Evolutionary conservation across 2,888 invertebrate species (phyloP).

Genomic region (Baccha elongata): DNA sequence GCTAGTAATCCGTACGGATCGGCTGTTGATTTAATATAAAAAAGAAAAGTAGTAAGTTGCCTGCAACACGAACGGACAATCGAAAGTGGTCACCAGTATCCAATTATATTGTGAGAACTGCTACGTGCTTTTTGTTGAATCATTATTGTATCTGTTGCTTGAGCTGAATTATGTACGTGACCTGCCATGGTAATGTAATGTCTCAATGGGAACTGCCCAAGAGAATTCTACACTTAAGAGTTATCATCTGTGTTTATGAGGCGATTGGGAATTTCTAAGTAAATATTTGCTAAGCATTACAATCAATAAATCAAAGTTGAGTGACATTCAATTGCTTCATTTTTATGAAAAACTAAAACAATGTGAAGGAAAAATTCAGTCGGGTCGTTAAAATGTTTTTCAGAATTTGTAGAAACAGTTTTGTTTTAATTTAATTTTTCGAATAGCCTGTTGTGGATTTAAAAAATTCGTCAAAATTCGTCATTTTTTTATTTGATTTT

Average conservation of each 20-base stretch:
- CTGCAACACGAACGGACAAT: constrained; percentile 42
- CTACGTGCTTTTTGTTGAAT: constrained; percentile 39
- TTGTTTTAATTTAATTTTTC: too few relatives aligned
- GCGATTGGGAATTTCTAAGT: not conserved
- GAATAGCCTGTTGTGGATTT: too few relatives aligned
- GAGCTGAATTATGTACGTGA: constrained; percentile 41
- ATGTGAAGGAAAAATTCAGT: too few relatives aligned
- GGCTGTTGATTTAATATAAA: constrained; percentile 15
- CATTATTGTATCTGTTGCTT: constrained; percentile 25
- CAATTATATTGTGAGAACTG: constrained; percentile 31
- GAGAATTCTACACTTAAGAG: constrained; percentile 33
- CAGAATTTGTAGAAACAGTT: too few relatives aligned
- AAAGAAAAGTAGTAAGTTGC: constrained; percentile 25
- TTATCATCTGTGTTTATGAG: constrained; percentile 37
- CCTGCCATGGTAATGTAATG: constrained; percentile 33
- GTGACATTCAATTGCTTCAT: too few relatives aligned
- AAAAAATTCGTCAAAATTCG: too few relatives aligned
- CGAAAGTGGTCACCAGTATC: constrained; percentile 45
- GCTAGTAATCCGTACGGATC: not conserved
- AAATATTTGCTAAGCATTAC: not conserved
- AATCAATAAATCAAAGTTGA: constrained; percentile 16
- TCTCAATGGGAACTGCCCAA: constrained; percentile 24
- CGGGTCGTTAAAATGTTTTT: too few relatives aligned
- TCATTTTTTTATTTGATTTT: too few relatives aligned
- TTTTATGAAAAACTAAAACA: too few relatives aligned